phyloP scores from a whole-genome alignment of 2,113 vertebrate genomes.

The Microcebus griseorufus region DNA sequence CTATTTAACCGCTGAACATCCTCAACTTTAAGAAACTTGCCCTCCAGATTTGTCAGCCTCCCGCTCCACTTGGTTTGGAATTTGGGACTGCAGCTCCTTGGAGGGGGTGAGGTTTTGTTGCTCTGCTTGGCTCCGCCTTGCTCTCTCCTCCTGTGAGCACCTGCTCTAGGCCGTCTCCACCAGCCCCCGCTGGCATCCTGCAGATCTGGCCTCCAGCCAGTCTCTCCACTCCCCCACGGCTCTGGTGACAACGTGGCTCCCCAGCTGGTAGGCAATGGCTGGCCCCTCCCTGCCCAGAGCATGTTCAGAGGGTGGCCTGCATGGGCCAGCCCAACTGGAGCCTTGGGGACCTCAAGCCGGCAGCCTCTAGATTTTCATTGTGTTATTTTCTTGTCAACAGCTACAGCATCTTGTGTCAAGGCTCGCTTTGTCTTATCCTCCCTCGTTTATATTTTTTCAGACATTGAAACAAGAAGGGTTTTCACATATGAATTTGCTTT shows the following conservation, averaged over 20 bases:
- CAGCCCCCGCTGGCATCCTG: background rate
- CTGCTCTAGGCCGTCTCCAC: background rate
- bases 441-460: background rate
- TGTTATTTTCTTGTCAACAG: background rate
- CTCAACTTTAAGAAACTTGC: background rate
- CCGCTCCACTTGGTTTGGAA: background rate
- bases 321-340: rapidly evolving
- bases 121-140: background rate
- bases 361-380: background rate
- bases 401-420: no score
- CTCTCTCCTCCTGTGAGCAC: background rate
- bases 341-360: rapidly evolving
- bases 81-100: background rate
- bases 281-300: background rate
- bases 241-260: background rate
- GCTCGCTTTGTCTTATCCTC: background rate
- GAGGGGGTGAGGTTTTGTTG: background rate
- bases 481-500: background rate
- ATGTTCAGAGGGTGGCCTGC: background rate
- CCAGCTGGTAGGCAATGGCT: background rate
- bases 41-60: background rate
- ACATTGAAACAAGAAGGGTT: background rate
- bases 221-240: rapidly evolving
- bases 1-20: no score
- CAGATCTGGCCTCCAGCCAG: background rate